These are phyloP conservation scores for Pseudomyrmex dendroicus DNA, from an alignment of 1,140 invertebrate genomes.

Conservation along the genomic window DNA sequence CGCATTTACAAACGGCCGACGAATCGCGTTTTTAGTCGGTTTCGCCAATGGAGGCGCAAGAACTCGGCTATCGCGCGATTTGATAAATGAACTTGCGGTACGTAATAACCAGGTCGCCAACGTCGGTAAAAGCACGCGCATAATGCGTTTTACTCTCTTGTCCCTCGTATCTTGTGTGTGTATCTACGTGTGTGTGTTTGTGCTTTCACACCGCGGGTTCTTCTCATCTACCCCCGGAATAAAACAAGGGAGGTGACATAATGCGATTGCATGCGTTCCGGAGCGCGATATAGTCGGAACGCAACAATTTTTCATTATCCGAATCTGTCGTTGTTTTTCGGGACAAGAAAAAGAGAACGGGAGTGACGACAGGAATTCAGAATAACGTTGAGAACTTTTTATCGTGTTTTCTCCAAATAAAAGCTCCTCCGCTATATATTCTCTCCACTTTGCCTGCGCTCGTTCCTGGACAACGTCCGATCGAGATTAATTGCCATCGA, in stretches of 20 bases:
- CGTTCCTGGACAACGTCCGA: constrained; percentile 62
- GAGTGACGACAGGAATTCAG: constrained; percentile 27
- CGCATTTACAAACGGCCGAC: constrained; percentile 32
- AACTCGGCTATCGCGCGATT: constrained; percentile 50
- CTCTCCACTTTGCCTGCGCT: constrained; percentile 23
- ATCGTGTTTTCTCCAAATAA: constrained; percentile 52
- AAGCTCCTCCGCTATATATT: constrained; percentile 41
- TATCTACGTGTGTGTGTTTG: background rate
- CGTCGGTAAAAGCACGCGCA: constrained; percentile 50
- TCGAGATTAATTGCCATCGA: constrained; percentile 73
- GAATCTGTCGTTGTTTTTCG: constrained; percentile 56
- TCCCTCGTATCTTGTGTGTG: background rate
- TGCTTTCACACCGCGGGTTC: background rate
- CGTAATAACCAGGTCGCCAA: constrained; percentile 55
- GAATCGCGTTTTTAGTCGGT: constrained; percentile 50
- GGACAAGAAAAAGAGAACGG: background rate
- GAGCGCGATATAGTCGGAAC: constrained; percentile 24
- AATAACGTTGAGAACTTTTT: constrained; percentile 63
- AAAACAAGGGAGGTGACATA: constrained; percentile 49
- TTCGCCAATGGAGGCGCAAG: constrained; percentile 24
- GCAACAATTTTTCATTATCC: constrained; percentile 58
- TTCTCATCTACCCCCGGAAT: constrained; percentile 11
- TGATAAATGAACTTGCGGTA: constrained; percentile 59
- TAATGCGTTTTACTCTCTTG: constrained; percentile 42
- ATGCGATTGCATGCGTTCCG: constrained; percentile 55